Base-by-base conservation (phyloP, 2,888 invertebrate genomes). In the Ephialtes manifestator region DNA sequence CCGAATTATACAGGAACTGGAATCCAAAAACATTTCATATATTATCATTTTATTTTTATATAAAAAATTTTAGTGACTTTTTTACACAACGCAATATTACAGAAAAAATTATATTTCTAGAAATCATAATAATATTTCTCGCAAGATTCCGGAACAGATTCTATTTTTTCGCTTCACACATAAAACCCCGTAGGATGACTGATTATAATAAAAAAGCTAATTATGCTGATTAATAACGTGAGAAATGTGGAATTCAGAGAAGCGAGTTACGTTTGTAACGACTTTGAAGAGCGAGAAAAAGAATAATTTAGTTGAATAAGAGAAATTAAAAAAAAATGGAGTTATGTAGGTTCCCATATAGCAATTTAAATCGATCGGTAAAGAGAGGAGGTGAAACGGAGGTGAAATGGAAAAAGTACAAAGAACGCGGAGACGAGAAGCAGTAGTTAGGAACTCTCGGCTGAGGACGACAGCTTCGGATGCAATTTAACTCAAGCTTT, bases 401-500 rank as follows among this genome's bases (percentile, higher is more conserved):
- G 24, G 10, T 28, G 15, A 48, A 46, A 68, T 24, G 46, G 46
- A 67, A 24, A 13, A 67, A 46, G 46, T 46, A 39, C 13, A 28
- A 74, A 46, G 28, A 60, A 60, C 18, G 60, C 11, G 43, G 74
- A 75, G 31, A 46, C 24, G 13, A 39, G 43, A 58, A 39, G 31
- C 31, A 39, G 10, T 13, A 28, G 20, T n/a, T 48, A 39, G 65
- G 18, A 46, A 58, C 74, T 48, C 60, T 7, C 28, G 24, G 24
- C 24, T n/a, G 39, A 28, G 24, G 28, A 48, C 10, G 60, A 15
- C 18, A 35, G 75, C 31, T 48, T 63, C 31, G 15, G 55, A 48
- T 65, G 55, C 71, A 60, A 78, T 53, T 77, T 77, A 53, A 46
- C 28, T 58, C 18, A 53, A 28, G 31, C 72, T 86, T 86, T 84